Percentiles rank a stretch among this genome's conserved stretches.
Evolutionary conservation across 1,140 invertebrate species (phyloP).

Genomic region (Lerema accius): DNA sequence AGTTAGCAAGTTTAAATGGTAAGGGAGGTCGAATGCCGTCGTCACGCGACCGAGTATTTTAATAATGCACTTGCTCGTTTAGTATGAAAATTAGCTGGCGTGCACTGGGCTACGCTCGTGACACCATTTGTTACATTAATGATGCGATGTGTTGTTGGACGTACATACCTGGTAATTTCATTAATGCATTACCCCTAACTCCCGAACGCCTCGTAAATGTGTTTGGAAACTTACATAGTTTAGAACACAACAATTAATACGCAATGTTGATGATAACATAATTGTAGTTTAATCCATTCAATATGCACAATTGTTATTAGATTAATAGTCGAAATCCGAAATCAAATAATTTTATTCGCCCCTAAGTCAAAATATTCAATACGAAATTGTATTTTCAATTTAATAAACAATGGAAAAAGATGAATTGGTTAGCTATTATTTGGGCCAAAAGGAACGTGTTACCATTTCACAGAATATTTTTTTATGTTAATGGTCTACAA

Average conservation of each 20-base stretch:
- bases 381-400: too few species aligned
- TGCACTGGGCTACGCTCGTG: slow-evolving; percentile 45
- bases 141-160: slow-evolving; percentile 38
- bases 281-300: neutral
- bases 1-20: slow-evolving; percentile 63
- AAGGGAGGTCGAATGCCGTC: slow-evolving; percentile 56
- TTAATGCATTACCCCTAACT: slow-evolving; percentile 36
- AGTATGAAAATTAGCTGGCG: slow-evolving; percentile 77
- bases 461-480: too few species aligned
- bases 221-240: slow-evolving; percentile 24
- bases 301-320: too few species aligned
- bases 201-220: slow-evolving; percentile 32
- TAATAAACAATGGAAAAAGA: too few species aligned
- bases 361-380: too few species aligned
- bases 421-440: too few species aligned
- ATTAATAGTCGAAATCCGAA: too few species aligned
- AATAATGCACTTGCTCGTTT: slow-evolving; percentile 78
- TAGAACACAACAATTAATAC: slow-evolving; percentile 19
- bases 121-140: slow-evolving; percentile 65
- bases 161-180: slow-evolving; percentile 37
- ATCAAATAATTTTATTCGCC: too few species aligned
- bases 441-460: too few species aligned
- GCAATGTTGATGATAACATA: neutral
- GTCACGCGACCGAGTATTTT: slow-evolving; percentile 70
- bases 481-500: too few species aligned